Evolutionary conservation across 2,113 vertebrate genomes (phyloP).

Genomic region (Leucosticte australis): DNA sequence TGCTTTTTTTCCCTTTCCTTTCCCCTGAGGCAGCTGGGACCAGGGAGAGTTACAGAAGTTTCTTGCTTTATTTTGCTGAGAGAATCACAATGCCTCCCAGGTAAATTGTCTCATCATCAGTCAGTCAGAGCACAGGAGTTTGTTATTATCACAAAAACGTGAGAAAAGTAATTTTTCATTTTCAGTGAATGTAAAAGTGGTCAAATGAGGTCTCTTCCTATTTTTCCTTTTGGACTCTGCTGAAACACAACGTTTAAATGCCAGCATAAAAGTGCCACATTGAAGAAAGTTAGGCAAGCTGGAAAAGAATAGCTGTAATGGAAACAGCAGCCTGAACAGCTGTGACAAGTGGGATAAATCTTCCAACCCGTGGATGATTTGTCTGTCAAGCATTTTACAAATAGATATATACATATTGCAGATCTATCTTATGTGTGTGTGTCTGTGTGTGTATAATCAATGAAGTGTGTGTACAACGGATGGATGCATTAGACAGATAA

Average conservation of each 20-base stretch:
- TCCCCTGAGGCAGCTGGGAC: not conserved
- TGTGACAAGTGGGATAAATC: not conserved
- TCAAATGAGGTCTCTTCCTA: not conserved
- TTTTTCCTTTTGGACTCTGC: not conserved
- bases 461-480: not conserved
- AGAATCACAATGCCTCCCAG: not conserved
- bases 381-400: constrained; percentile 36
- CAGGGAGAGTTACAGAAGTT: not conserved
- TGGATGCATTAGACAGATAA: constrained; percentile 5
- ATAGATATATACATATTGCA: not conserved
- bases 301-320: not conserved
- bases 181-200: not conserved
- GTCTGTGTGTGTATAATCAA: not conserved
- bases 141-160: not conserved
- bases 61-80: constrained; percentile 17
- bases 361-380: not conserved
- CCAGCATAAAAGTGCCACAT: not conserved
- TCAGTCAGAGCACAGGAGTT: not conserved
- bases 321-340: not conserved
- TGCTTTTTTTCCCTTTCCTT: not conserved
- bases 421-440: not conserved
- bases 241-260: not conserved
- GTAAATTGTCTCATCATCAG: constrained; percentile 30
- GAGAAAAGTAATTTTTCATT: constrained; percentile 19
- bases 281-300: not conserved